Percentiles rank a stretch among this genome's conserved stretches.
phyloP scores from a whole-genome alignment of 2,888 invertebrate species.

The Taphrorychus bicolor region DNA sequence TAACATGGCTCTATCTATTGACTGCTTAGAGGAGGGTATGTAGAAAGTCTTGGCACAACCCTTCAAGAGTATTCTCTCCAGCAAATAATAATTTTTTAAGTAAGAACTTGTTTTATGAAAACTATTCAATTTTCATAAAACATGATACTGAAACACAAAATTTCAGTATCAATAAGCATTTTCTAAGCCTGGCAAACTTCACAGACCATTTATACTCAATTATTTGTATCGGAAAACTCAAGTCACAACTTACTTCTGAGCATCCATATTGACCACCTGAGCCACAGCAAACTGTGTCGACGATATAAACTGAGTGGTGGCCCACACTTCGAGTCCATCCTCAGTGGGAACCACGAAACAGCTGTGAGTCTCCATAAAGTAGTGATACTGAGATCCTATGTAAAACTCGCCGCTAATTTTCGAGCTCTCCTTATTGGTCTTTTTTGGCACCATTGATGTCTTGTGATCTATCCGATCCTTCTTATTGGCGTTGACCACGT shows the following conservation, averaged over 20 bases:
- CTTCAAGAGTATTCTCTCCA: no score
- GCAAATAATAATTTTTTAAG: not conserved
- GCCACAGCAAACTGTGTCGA: constrained; percentile 64
- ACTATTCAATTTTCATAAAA: no score
- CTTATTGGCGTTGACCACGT: constrained; percentile 61
- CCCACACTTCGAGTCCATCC: constrained; percentile 70
- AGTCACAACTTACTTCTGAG: constrained; percentile 64
- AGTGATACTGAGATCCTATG: constrained; percentile 75
- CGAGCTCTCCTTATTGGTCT: constrained; percentile 43
- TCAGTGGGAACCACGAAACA: constrained; percentile 70
- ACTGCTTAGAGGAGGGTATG: no score
- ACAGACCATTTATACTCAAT: no score
- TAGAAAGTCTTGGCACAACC: no score
- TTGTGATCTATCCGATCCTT: constrained; percentile 18
- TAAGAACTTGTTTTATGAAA: no score
- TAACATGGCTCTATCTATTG: no score
- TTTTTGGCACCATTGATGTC: constrained; percentile 21
- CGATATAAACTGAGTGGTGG: constrained; percentile 72
- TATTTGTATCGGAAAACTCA: not conserved
- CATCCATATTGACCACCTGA: constrained; percentile 62
- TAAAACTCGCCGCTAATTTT: constrained; percentile 66
- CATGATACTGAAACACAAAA: no score
- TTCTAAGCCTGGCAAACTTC: no score
- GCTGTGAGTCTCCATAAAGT: constrained; percentile 76
- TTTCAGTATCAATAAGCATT: no score